phyloP scores from a whole-genome alignment of 2,797 vertebrate genomes.

The Erethizon dorsatum region DNA sequence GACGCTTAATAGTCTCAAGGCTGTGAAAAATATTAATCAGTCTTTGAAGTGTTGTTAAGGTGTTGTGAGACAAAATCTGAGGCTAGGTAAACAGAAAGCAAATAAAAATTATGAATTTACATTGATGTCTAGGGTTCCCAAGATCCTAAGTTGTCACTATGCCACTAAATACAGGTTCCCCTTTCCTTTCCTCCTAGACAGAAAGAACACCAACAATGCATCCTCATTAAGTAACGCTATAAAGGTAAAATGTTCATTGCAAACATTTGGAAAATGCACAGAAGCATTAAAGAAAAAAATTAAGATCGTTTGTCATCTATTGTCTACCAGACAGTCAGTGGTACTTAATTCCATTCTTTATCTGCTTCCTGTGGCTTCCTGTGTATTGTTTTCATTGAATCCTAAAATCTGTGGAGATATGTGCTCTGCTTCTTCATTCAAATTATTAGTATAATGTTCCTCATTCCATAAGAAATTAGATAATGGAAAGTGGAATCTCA shows the following conservation, averaged over 20 bases:
- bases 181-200: background rate
- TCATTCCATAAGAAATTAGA: background rate
- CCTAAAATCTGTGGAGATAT: background rate
- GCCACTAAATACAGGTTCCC: background rate
- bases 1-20: background rate
- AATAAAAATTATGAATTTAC: background rate
- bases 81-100: background rate
- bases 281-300: conserved; percentile 47
- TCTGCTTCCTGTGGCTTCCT: background rate
- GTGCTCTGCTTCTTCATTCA: background rate
- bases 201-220: background rate
- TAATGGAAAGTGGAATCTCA: background rate
- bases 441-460: background rate
- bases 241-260: conserved; percentile 53
- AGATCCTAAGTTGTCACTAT: background rate
- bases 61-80: background rate
- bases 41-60: background rate
- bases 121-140: background rate
- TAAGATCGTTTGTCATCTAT: background rate
- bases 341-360: background rate
- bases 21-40: background rate
- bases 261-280: conserved; percentile 30
- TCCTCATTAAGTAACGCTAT: conserved; percentile 58
- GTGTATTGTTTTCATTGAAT: background rate
- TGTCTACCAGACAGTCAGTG: background rate